Evolutionary conservation across 2,797 vertebrate genomes (phyloP).

Genomic region (Pampus argenteus): DNA sequence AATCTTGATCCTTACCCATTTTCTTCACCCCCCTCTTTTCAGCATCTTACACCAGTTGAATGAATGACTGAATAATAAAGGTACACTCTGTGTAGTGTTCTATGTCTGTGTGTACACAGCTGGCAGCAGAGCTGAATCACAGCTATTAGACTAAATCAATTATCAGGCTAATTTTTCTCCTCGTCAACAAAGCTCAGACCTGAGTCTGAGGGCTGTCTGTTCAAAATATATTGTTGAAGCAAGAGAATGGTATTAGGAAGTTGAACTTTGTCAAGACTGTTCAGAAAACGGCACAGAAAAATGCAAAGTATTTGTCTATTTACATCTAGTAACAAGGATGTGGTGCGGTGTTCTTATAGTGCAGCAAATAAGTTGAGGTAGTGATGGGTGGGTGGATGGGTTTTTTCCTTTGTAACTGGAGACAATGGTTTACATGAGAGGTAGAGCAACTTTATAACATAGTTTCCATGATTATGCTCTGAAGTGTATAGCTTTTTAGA

Average conservation of each 20-base stretch:
- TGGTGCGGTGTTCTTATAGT: neutral
- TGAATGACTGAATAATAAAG: conserved; percentile 46
- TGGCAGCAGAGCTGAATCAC: conserved; percentile 62
- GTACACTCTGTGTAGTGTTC: conserved; percentile 37
- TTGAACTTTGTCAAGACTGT: neutral
- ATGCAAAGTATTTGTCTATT: neutral
- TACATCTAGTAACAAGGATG: neutral
- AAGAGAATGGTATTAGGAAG: conserved; percentile 1
- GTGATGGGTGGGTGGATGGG: neutral
- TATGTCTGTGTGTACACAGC: conserved; percentile 64
- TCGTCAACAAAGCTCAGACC: conserved; percentile 19
- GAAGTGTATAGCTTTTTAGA: neutral
- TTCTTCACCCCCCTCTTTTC: conserved; percentile 9
- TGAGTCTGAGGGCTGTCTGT: conserved; percentile 24
- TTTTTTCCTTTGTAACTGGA: neutral
- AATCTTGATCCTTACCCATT: conserved; percentile 11
- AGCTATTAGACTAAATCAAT: conserved; percentile 65
- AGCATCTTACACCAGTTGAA: conserved; percentile 12
- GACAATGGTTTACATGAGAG: neutral
- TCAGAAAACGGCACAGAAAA: neutral
- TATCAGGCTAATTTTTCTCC: conserved; percentile 54
- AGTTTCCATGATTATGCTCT: neutral
- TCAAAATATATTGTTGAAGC: conserved; percentile 12
- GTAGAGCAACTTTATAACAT: conserved; percentile 2
- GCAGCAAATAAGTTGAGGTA: neutral